Percentiles rank a stretch among this genome's conserved stretches.
Conservation (phyloP, 2,797 vertebrate species). For the Labeo calbasu region DNA sequence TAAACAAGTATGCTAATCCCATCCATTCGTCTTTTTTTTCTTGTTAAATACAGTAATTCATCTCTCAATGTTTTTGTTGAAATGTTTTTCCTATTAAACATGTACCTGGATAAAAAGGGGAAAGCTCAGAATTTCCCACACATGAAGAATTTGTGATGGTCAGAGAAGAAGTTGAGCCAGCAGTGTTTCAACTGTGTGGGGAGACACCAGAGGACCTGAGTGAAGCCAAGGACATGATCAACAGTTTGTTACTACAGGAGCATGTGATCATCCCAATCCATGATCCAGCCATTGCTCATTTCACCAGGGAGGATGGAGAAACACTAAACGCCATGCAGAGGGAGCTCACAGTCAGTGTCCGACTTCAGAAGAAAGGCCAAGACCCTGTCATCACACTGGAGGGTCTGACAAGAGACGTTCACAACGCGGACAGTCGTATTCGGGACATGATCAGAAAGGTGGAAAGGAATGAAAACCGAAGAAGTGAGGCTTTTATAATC, state of each 20-base stretch:
- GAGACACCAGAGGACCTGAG: conserved; percentile 66
- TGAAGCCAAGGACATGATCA: conserved; percentile 68
- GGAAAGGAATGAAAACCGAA: conserved; percentile 67
- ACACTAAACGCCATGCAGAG: conserved; percentile 77
- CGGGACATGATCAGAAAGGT: conserved; percentile 77
- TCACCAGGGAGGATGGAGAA: conserved; percentile 69
- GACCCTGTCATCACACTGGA: conserved; percentile 76
- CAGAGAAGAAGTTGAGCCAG: conserved; percentile 69
- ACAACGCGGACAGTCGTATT: conserved; percentile 64
- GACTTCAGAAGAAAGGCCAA: conserved; percentile 62
- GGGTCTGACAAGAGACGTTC: conserved; percentile 83
- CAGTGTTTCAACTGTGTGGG: conserved; percentile 84
- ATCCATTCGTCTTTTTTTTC: background rate
- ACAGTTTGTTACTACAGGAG: conserved; percentile 74
- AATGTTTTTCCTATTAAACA: conserved; percentile 10
- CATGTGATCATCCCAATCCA: conserved; percentile 67
- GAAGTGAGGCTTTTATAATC: conserved; percentile 70
- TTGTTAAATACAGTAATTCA: background rate
- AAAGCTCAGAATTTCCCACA: background rate
- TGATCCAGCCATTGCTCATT: conserved; percentile 74
- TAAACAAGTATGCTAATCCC: background rate
- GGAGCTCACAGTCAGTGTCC: conserved; percentile 73
- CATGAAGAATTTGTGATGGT: conserved; percentile 54
- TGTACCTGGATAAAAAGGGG: conserved; percentile 10
- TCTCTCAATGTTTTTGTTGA: background rate